phyloP scores from a whole-genome alignment of 2,113 vertebrate genomes.

The Rhineura floridana region DNA sequence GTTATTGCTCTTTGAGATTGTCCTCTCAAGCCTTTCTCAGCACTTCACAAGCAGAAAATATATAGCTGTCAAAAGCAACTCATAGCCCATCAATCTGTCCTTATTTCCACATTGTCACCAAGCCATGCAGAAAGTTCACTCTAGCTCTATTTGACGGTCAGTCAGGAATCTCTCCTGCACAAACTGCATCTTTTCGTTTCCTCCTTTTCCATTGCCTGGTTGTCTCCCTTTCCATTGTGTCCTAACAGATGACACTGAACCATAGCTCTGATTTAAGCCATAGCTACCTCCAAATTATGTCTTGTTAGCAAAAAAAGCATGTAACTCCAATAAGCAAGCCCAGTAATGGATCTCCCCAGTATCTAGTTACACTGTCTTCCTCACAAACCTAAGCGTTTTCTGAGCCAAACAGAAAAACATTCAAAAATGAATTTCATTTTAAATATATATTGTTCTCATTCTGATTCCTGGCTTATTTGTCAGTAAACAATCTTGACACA shows the following conservation, averaged over 20 bases:
- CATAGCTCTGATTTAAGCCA: not conserved
- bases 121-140: not conserved
- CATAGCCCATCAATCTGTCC: constrained; percentile 19
- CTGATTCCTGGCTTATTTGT: constrained; percentile 35
- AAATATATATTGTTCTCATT: not conserved
- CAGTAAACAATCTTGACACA: constrained; percentile 9
- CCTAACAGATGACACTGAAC: not conserved
- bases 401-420: not conserved
- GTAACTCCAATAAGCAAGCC: constrained; percentile 35
- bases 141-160: not conserved
- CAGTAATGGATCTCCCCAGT: constrained; percentile 1
- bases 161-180: constrained; percentile 19
- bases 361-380: not conserved
- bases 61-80: constrained; percentile 14
- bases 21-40: constrained; percentile 1
- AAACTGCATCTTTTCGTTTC: not conserved
- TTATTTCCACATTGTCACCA: constrained; percentile 21
- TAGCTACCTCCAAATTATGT: constrained; percentile 23
- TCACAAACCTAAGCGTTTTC: not conserved
- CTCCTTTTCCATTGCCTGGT: not conserved
- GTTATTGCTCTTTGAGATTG: constrained; percentile 11
- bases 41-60: constrained; percentile 4
- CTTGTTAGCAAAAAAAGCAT: constrained; percentile 32
- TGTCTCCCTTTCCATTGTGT: constrained; percentile 1
- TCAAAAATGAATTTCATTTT: constrained; percentile 4